These are phyloP conservation scores for Apis florea DNA, from an alignment of 1,140 invertebrate genomes.

Conservation along the genomic window DNA sequence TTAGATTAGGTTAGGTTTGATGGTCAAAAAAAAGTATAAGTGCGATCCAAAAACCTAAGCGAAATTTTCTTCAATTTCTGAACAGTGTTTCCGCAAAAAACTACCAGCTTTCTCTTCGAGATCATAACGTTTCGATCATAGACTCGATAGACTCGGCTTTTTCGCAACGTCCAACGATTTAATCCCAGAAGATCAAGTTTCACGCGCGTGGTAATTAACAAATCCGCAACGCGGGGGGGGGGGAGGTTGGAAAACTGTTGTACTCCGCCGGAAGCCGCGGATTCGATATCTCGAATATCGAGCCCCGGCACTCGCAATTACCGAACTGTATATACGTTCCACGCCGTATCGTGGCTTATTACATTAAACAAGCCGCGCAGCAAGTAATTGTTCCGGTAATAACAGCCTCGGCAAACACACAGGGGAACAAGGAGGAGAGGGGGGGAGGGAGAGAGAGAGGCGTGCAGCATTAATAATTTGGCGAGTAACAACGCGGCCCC, in stretches of 20 bases:
- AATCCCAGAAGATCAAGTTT: background rate
- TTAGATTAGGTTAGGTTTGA: no score
- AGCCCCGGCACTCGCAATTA: conserved; percentile 10
- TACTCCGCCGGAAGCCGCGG: background rate
- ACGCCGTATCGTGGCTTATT: conserved; percentile 37
- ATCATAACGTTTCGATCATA: no score
- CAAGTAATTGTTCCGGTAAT: conserved; percentile 46
- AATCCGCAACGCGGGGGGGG: background rate
- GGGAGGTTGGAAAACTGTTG: background rate
- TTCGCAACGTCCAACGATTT: background rate
- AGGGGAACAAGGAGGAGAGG: background rate
- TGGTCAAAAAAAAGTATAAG: no score
- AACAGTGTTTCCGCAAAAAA: no score
- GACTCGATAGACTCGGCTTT: no score
- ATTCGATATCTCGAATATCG: conserved; percentile 17
- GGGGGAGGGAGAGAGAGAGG: background rate
- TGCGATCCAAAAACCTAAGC: no score
- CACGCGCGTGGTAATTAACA: conserved; percentile 3
- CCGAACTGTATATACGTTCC: conserved; percentile 8
- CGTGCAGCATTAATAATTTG: conserved; percentile 35
- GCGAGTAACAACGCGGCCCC: conserved; percentile 7
- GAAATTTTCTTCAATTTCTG: no score
- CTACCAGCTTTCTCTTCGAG: no score
- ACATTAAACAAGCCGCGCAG: conserved; percentile 44
- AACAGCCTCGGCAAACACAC: conserved; percentile 2